Conservation (phyloP, 2,888 invertebrate species). For the Furcula furcula region DNA sequence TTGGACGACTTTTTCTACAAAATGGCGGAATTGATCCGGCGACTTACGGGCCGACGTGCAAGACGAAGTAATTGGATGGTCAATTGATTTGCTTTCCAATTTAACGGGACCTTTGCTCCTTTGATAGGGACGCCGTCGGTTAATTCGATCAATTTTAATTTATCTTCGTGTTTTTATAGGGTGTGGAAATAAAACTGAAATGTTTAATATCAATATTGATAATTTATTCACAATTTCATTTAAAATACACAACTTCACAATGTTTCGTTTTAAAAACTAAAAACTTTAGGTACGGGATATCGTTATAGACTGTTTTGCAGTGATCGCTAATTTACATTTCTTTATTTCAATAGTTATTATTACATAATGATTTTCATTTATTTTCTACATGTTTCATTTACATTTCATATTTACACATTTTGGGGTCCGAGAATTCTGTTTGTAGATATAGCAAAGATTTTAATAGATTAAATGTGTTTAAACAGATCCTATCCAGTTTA, state of each 20-base stretch:
- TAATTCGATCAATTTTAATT: conserved; percentile 18
- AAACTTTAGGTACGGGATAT: conserved; percentile 78
- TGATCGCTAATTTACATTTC: conserved; percentile 69
- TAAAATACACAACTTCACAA: conserved; percentile 82
- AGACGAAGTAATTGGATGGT: conserved; percentile 70
- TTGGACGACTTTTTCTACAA: conserved; percentile 76
- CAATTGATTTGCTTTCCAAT: conserved; percentile 67
- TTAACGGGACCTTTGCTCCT: conserved; percentile 33
- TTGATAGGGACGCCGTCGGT: conserved; percentile 20
- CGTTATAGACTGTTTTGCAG: conserved; percentile 67
- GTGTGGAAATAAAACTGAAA: conserved; percentile 37
- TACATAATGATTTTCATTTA: conserved; percentile 56
- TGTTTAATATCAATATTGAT: conserved; percentile 79
- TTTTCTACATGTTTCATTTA: conserved; percentile 70
- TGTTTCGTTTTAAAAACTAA: conserved; percentile 78
- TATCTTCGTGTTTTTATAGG: conserved; percentile 6
- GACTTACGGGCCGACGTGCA: conserved; percentile 67
- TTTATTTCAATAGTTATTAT: conserved; percentile 41
- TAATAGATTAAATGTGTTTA: no score
- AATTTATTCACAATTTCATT: conserved; percentile 82
- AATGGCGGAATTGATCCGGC: conserved; percentile 78
- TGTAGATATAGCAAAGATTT: conserved; percentile 28
- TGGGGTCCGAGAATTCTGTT: conserved; percentile 47
- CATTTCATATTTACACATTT: conserved; percentile 68
- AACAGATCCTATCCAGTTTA: no score